Evolutionary conservation across 2,113 vertebrate species (phyloP), one percentile per base, ranked within the genome.

Genomic region (Stigmatopora nigra): DNA sequence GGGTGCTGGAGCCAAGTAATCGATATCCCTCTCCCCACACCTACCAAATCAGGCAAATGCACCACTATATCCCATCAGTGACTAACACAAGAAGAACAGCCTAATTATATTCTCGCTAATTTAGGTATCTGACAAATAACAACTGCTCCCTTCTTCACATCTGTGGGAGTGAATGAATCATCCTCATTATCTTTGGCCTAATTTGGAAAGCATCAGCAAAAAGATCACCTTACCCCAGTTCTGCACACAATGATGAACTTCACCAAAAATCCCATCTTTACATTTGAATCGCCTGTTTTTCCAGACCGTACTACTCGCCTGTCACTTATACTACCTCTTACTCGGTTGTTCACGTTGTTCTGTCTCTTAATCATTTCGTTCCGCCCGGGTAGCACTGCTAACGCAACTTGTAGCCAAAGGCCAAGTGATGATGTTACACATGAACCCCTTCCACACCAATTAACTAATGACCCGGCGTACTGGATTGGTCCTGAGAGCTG

Each of bases 381-480:
- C 16, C 52, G 59, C 52, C 52, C 14, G 41, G 58, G 16, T 67
- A 14, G 13, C 46, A n/a, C 14, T 4, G 20, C 36, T 11, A 68
- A 48, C 56, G 36, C 16, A 31, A 71, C 45, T 44, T 35, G 38
- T 12, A 19, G 38, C 58, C 16, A 38, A 22, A 41, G 12, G 17
- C 19, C 10, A 64, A 0, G 41, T 60, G n/a, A 22, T 25, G 53
- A 64, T 35, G 19, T 12, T 0, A 25, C 61, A 38, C 25, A 47
- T 3, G 15, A 48, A 6, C 17, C 9, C 38, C 46, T 14, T 65
- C 22, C 48, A 16, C 13, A 12, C 44, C 53, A 76, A 59, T 79
- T 70, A 79, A 53, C 11, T 77, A 79, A 81, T 45, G 67, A 61
- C 14, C 6, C 49, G 17, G 17, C 4, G 13, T 15, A 25, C 16